Evolutionary conservation across 2,888 invertebrate species (phyloP), one percentile per base, ranked within the genome.

Genomic region (Lampropteryx suffumata): DNA sequence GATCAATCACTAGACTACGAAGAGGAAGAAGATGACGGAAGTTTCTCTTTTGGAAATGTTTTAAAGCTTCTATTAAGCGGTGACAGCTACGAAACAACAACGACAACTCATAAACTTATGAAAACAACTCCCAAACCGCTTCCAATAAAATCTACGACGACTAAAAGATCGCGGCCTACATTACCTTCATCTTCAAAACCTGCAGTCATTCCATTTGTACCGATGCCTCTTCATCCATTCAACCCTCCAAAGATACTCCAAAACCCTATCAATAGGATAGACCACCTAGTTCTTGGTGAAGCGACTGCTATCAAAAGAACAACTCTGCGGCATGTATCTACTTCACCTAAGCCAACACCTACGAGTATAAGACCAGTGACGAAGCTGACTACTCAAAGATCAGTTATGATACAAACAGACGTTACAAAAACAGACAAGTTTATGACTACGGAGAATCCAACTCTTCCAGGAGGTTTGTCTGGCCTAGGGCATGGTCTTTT

Each of bases 21-120:
- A 29, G 84, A 85, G 6, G 84, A 82, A 12, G 83, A 84, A 6
- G 83, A 90, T 7, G 87, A 86, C 3, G 90, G 89, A 42, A 91
- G 90, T 7, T 92, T 93, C 65, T 93, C 93, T 0, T 88, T 94
- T 14, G 93, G 92, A 43, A 92, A 90, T 64, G 92, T 94, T 3
- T 73, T 94, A 10, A 91, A 94, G 65, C 78, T 93, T n/a, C 72
- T 94, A 13, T 86, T 94, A 21, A 90, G 91, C 47, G 91, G 91
- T 45, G 91, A 90, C 24, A 81, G 70, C 48, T 86, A 87, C 14
- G 84, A 84, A 11, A 67, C 82, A 0, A 85, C 84, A 1, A 83
- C 84, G 0, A 41, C 64, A 17, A 10, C 54, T 9, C 53, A 61
- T 5, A 64, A 56, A 33, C 47, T 37, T 17, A 33, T 62, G 9